phyloP scores from a whole-genome alignment of 2,888 invertebrate genomes.

The Netelia virgata region DNA sequence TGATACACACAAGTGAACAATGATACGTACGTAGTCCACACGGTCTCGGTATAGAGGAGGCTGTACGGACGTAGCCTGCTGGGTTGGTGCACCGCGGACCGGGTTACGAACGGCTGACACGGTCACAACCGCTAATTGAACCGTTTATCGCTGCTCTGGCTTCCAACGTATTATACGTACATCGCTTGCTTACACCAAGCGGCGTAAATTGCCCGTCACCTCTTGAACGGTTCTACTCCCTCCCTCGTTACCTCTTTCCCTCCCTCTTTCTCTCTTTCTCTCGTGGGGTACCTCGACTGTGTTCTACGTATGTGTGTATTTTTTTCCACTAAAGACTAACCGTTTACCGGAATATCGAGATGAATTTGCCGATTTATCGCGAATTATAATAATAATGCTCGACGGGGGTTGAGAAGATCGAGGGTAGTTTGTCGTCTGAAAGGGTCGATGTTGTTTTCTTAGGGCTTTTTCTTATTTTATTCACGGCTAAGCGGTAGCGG shows the following conservation, averaged over 20 bases:
- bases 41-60: slow-evolving; percentile 20
- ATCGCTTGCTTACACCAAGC: slow-evolving; percentile 67
- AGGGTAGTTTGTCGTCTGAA: too few species aligned
- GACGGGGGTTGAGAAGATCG: too few species aligned
- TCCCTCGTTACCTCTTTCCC: neutral
- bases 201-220: slow-evolving; percentile 46
- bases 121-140: slow-evolving; percentile 75
- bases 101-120: slow-evolving; percentile 74
- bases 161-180: slow-evolving; percentile 68
- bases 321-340: too few species aligned
- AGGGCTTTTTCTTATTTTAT: neutral
- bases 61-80: slow-evolving; percentile 32
- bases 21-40: slow-evolving; percentile 37
- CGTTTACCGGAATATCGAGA: too few species aligned
- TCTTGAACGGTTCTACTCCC: slow-evolving; percentile 20
- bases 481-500: slow-evolving; percentile 72
- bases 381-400: too few species aligned
- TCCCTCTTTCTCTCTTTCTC: neutral
- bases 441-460: neutral
- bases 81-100: slow-evolving; percentile 43
- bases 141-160: slow-evolving; percentile 72
- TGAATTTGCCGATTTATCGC: too few species aligned
- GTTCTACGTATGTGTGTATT: too few species aligned
- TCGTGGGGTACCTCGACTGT: neutral
- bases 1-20: slow-evolving; percentile 49